Conservation (phyloP, 2,113 vertebrate genomes). For the Ifrita kowaldi region DNA sequence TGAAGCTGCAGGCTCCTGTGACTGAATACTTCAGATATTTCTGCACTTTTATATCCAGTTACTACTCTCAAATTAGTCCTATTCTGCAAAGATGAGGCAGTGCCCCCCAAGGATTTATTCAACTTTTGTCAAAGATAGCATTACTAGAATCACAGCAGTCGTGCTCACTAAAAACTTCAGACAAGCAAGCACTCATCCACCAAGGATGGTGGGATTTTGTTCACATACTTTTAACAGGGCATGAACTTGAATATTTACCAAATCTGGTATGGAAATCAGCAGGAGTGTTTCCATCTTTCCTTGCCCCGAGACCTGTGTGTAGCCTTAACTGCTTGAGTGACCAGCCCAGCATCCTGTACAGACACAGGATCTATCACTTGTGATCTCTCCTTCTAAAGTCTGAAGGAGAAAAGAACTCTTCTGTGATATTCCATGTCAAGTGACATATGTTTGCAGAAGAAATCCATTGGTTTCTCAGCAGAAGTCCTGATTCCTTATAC, state of each 20-base stretch:
- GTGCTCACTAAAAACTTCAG: not conserved
- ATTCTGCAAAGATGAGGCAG: not conserved
- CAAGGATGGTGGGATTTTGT: not conserved
- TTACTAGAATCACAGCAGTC: not conserved
- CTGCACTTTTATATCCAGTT: not conserved
- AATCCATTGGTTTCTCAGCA: not conserved
- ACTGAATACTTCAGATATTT: slow-evolving; percentile 5
- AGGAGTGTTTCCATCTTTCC: not conserved
- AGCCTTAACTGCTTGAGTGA: not conserved
- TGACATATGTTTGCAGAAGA: not conserved
- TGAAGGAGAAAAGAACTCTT: not conserved
- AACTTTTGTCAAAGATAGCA: not conserved
- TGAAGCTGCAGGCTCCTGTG: not conserved
- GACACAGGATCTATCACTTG: not conserved
- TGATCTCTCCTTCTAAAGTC: not conserved
- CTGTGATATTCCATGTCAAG: not conserved
- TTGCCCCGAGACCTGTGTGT: not conserved
- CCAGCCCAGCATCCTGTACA: not conserved
- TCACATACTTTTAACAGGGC: not conserved
- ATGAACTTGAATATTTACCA: not conserved
- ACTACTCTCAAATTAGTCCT: not conserved
- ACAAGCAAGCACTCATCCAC: not conserved
- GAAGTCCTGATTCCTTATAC: not conserved
- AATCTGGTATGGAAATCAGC: not conserved
- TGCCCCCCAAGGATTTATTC: not conserved